Conservation (phyloP, 2,888 invertebrate genomes). For the Ectropis crepuscularia region DNA sequence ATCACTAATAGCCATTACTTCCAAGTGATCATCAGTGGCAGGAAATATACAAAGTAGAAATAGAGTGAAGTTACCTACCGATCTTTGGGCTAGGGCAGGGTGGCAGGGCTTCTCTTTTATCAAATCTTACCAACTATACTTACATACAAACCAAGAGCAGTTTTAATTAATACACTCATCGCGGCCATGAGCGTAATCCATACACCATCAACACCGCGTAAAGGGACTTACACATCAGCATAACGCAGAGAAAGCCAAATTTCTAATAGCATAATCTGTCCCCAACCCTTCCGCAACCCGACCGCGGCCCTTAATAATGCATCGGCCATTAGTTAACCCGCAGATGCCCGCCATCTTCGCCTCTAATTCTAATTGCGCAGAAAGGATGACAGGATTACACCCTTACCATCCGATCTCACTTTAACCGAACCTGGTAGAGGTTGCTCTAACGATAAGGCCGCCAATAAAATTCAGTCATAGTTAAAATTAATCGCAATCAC, state of each 20-base stretch:
- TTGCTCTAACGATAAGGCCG: too few species aligned
- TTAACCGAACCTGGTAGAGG: constrained; percentile 23
- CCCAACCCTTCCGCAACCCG: constrained; percentile 68
- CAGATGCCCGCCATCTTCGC: constrained; percentile 74
- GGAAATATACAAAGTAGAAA: too few species aligned
- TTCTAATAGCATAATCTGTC: constrained; percentile 79
- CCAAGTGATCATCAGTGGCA: too few species aligned
- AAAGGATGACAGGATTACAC: constrained; percentile 77
- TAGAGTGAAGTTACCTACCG: too few species aligned
- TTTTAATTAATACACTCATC: too few species aligned
- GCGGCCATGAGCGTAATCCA: neutral
- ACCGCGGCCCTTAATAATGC: constrained; percentile 77
- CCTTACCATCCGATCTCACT: constrained; percentile 54
- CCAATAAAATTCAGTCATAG: too few species aligned
- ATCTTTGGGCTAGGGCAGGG: too few species aligned
- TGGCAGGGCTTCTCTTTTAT: too few species aligned
- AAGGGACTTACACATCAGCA: constrained; percentile 51
- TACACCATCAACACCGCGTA: constrained; percentile 28
- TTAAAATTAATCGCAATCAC: constrained; percentile 52
- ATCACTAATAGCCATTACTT: too few species aligned
- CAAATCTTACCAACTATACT: too few species aligned
- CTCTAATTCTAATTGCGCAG: constrained; percentile 76
- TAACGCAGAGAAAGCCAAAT: constrained; percentile 57
- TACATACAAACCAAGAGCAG: too few species aligned
- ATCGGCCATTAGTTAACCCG: constrained; percentile 81